Evolutionary conservation across 2,888 invertebrate genomes (phyloP).

Genomic region (Brenthis hecate): DNA sequence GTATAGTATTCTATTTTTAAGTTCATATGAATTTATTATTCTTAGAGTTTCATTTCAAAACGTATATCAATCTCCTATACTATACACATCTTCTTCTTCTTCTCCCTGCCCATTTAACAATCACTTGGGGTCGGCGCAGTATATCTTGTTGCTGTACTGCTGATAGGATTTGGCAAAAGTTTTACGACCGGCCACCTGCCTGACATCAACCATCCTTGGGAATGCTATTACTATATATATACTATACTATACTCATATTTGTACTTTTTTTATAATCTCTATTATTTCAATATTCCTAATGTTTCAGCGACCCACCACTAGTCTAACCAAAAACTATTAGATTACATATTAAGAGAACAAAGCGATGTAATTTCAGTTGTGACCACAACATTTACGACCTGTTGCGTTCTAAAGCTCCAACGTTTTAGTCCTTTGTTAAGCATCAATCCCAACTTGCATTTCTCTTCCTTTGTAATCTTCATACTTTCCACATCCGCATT

Average conservation of each 20-base stretch:
- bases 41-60: too few relatives aligned
- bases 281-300: neutral
- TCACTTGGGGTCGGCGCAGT: too few relatives aligned
- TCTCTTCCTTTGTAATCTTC: slow-evolving; percentile 33
- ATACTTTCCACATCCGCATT: slow-evolving; percentile 26
- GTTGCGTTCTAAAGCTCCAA: slow-evolving; percentile 53
- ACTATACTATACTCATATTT: neutral
- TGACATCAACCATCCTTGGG: too few relatives aligned
- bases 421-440: slow-evolving; percentile 36
- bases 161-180: too few relatives aligned
- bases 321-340: slow-evolving; percentile 54
- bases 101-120: too few relatives aligned
- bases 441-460: slow-evolving; percentile 32
- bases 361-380: slow-evolving; percentile 67
- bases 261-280: neutral
- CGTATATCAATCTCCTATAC: too few relatives aligned
- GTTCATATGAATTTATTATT: too few relatives aligned
- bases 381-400: slow-evolving; percentile 69
- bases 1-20: too few relatives aligned
- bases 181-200: too few relatives aligned
- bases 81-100: too few relatives aligned
- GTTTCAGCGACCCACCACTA: slow-evolving; percentile 17
- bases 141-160: too few relatives aligned
- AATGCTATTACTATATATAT: too few relatives aligned
- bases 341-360: slow-evolving; percentile 67